Evolutionary conservation across 64 coral and sea anemone genomes (phyloP), one percentile per base, ranked within the genome.

Genomic region (Stichodactyla mertensii): DNA sequence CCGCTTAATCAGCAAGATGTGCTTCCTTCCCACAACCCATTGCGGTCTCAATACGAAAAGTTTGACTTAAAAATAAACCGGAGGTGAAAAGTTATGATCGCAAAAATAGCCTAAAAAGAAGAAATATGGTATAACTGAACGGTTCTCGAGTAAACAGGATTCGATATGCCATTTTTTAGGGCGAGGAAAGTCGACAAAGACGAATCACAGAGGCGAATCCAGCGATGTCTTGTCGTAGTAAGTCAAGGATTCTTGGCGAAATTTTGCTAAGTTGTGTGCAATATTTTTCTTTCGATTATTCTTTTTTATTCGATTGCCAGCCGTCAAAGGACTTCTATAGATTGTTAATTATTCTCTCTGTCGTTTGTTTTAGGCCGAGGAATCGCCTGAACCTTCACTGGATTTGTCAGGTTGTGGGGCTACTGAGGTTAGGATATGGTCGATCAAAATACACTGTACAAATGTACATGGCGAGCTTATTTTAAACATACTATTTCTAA

Each of bases 351-450:
- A 31, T 86, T 56, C 22, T 18, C 61, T 78, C 56, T 23, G 10
- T 78, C 45, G 31, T 45, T 81, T 14, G 36, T 71, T 77, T 45
- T n/a, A 95, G 93, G 93, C 87, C 6, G 77, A 83, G 55, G 91
- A 96, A 10, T 96, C 94, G 28, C 94, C 94, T 26, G 94, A 96
- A 55, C 85, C 91, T 82, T 80, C 94, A 6, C 92, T 96, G 86
- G 88, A 96, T 86, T 66, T 96, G 22, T 89, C 91, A 54, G 88
- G 88, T 66, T 96, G 94, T 84, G 94, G 94, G 53, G 89, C 78
- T 6, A 90, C 88, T 14, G 94, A 96, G 88, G 94, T 96, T 45
- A 45, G 36, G 36, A 45, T 45, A 45, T 45, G 36, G 36, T 4
- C 36, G 36, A 52, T 55, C 20, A 24, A 22, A 57, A 64, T 55